Base-by-base conservation (phyloP, 2,797 vertebrate genomes). In the Dryobates pubescens region DNA sequence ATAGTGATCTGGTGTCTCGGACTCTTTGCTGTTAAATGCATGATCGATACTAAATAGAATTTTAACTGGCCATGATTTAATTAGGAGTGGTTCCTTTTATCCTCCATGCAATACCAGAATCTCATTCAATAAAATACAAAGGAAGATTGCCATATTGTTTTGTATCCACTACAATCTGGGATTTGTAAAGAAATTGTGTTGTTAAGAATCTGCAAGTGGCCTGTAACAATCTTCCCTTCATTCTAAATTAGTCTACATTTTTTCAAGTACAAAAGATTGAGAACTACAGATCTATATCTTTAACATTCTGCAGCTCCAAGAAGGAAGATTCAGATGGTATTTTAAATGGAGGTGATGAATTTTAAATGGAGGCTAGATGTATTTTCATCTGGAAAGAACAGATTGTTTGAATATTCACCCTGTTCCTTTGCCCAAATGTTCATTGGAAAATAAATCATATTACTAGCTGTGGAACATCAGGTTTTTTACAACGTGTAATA, bases 1-100 rank as follows among this genome's bases (percentile, higher is more conserved):
- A 89, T 91, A 95, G 84, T 59, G 79, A 95, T 95, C 92, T 89
- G 72, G 75, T 82, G 80, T 92, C 86, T 83, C 84, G 71, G 88
- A 95, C 77, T 84, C 83, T 94, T 92, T 83, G 70, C 71, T 96
- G 87, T 96, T 96, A 96, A 96, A 96, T 89, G 82, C 80, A 45
- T 89, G 89, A 95, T 96, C 96, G 94, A 96, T 96, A 96, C 76
- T 93, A 95, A 96, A 94, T 73, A 96, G 91, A 96, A 96, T 93
- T 96, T 93, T 95, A 96, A 96, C 92, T 94, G 93, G 73, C 70
- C 85, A 24, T 93, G 85, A 96, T 96, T 96, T 96, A 96, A 96
- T 96, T 96, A 95, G 70, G 30, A 95, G 77, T 88, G 68, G 87
- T 95, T 95, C 82, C 68, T 93, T 94, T 94, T 89, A 92, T 95